Base-by-base conservation (phyloP, 2,797 vertebrate species). In the Manis javanica region DNA sequence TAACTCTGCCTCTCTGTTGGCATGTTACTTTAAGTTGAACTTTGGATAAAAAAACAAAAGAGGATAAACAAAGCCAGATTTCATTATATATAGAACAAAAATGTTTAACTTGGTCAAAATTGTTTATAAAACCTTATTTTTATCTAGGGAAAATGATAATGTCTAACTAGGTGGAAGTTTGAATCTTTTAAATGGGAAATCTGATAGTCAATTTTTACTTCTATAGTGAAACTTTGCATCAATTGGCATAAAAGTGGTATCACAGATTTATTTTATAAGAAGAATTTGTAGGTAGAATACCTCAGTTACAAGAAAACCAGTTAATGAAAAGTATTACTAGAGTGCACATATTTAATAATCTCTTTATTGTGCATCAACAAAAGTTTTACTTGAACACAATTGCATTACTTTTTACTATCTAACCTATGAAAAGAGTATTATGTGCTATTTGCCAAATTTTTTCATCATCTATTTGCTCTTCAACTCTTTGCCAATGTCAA, bases 91-190 rank as follows among this genome's bases (percentile, higher is more conserved):
- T 5, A 59, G 1, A 72, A 37, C 5, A 63, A 95, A 84, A 79
- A 39, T 71, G 49, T 63, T 87, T 79, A 74, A 53, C 29, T 68
- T 77, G 42, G 46, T 24, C 34, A 64, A 1, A 74, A 37, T 55
- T 85, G 24, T 57, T 89, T 93, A 75, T 31, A 93, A 85, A 81
- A 63, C 63, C 46, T 71, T 85, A 92, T 16, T 87, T 92, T 91
- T 59, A 63, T 94, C 19, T 77, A 12, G 10, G 34, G 11, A 34
- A 63, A 94, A 92, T n/a, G 26, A 55, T 8, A 77, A 81, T 7
- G 18, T 77, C 21, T 39, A 59, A 74, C 9, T 46, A 7, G 11
- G 51, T 6, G 87, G 23, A 87, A 85, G n/a, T 77, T 79, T 85
- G 21, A 89, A 53, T 68, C 14, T 82, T 92, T 77, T 94, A 39